Evolutionary conservation across 2,797 vertebrate genomes (phyloP).

Genomic region (Sebastes miniatus): DNA sequence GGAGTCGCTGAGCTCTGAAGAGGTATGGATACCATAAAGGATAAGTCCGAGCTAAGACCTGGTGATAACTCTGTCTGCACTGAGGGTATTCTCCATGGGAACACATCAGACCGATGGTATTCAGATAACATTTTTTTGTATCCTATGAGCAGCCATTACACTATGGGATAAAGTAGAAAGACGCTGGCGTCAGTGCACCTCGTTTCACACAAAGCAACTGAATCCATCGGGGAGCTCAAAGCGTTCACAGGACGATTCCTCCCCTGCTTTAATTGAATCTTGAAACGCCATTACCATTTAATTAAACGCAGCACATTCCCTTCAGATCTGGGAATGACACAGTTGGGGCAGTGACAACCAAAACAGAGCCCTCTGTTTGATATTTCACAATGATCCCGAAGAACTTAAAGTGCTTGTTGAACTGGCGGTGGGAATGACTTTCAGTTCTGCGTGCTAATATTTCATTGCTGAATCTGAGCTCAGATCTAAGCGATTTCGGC

Average conservation of each 20-base stretch:
- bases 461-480: slow-evolving; percentile 21
- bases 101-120: slow-evolving; percentile 61
- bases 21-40: slow-evolving; percentile 32
- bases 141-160: slow-evolving; percentile 35
- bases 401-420: slow-evolving; percentile 32
- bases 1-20: slow-evolving; percentile 40
- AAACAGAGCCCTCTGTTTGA: slow-evolving; percentile 43
- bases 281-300: slow-evolving; percentile 40
- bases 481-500: neutral
- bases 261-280: slow-evolving; percentile 56
- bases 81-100: slow-evolving; percentile 16
- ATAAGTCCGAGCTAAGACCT: slow-evolving; percentile 34
- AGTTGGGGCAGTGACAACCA: slow-evolving; percentile 36
- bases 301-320: slow-evolving; percentile 54
- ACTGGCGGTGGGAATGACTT: slow-evolving; percentile 22
- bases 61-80: slow-evolving; percentile 51
- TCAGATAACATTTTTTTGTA: slow-evolving; percentile 56
- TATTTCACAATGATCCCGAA: slow-evolving; percentile 38
- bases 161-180: slow-evolving; percentile 29
- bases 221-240: slow-evolving; percentile 38
- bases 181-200: slow-evolving; percentile 37
- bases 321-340: slow-evolving; percentile 38
- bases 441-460: slow-evolving; percentile 19
- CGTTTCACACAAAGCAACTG: slow-evolving; percentile 39
- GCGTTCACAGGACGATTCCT: slow-evolving; percentile 27